Conservation (phyloP, 2,888 invertebrate species). For the Xanthorhoe designata region DNA sequence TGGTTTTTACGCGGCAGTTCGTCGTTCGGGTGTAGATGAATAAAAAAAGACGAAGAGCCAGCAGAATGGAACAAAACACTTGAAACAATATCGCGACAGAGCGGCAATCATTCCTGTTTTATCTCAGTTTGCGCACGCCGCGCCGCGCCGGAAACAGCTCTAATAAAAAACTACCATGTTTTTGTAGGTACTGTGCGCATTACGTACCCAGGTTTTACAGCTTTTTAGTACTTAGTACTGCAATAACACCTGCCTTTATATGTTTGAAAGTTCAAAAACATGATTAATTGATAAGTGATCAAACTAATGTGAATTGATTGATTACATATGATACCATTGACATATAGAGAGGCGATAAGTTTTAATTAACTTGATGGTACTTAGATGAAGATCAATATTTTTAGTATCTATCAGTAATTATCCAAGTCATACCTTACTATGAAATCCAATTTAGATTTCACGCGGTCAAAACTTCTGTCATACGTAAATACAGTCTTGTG, state of each 20-base stretch:
- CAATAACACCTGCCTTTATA: background rate
- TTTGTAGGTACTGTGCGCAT: constrained; percentile 47
- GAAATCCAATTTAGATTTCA: constrained; percentile 40
- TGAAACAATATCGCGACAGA: constrained; percentile 81
- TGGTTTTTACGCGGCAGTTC: constrained; percentile 61
- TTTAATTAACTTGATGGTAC: background rate
- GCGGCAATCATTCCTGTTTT: constrained; percentile 83
- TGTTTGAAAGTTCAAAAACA: too few relatives aligned
- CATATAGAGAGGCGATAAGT: background rate
- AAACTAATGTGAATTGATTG: background rate
- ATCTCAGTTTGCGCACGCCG: constrained; percentile 82
- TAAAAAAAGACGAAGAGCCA: constrained; percentile 68
- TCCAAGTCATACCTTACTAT: constrained; percentile 28
- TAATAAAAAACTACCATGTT: constrained; percentile 80
- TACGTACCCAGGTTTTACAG: constrained; percentile 32
- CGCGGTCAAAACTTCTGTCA: constrained; percentile 41
- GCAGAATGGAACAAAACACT: constrained; percentile 77
- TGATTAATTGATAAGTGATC: too few relatives aligned
- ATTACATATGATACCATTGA: background rate
- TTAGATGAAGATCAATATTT: background rate
- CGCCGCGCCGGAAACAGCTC: constrained; percentile 77
- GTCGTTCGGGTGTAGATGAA: constrained; percentile 67
- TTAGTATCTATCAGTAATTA: background rate
- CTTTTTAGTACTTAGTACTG: too few relatives aligned
- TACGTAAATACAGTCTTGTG: constrained; percentile 41